Evolutionary conservation across 2,113 vertebrate species (phyloP).

Genomic region (Cottus gobio): DNA sequence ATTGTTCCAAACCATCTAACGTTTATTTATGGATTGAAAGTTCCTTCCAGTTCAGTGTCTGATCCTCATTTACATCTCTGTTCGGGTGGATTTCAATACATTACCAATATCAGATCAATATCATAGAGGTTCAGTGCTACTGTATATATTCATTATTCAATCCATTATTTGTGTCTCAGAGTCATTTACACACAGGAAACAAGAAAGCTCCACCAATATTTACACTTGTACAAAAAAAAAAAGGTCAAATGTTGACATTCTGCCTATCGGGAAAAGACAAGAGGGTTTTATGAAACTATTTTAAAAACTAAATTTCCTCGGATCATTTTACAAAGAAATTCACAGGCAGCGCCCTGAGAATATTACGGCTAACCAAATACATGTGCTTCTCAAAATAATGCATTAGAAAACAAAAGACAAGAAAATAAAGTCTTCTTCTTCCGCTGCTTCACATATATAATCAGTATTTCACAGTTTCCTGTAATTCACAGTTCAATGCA

Average conservation of each 20-base stretch:
- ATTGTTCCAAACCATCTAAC: background rate
- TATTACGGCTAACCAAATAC: conserved; percentile 35
- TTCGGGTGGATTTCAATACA: background rate
- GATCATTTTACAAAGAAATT: conserved; percentile 36
- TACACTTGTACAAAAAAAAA: conserved; percentile 32
- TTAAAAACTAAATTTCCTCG: conserved; percentile 41
- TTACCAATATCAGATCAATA: background rate
- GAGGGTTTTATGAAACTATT: conserved; percentile 37
- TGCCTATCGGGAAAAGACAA: background rate
- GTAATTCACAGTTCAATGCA: conserved; percentile 50
- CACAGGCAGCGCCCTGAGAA: conserved; percentile 64
- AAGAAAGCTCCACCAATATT: conserved; percentile 2
- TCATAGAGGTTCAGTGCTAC: background rate
- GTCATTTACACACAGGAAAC: conserved; percentile 23
- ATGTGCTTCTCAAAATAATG: conserved; percentile 39
- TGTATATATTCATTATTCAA: background rate
- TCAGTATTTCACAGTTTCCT: conserved; percentile 61
- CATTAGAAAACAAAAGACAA: conserved; percentile 38
- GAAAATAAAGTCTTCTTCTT: conserved; percentile 8
- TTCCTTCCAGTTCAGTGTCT: background rate
- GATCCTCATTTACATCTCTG: conserved; percentile 2
- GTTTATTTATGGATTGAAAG: conserved; percentile 19
- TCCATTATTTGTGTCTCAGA: background rate
- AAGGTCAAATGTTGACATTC: background rate
- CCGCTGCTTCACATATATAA: conserved; percentile 30